phyloP scores from a whole-genome alignment of 2,797 vertebrate species.

The Apodemus agrarius region DNA sequence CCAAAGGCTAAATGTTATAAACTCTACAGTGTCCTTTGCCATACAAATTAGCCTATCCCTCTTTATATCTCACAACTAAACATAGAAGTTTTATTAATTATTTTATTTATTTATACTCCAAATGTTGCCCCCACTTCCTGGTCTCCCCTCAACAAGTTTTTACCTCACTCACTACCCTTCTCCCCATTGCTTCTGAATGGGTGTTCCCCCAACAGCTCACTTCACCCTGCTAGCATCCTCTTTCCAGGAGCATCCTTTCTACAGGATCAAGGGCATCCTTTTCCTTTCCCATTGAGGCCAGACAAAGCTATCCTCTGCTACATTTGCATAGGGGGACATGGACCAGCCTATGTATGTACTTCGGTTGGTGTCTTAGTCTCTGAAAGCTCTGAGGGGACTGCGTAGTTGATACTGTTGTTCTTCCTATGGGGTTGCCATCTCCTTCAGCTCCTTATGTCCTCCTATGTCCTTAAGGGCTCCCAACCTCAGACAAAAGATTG shows the following conservation, averaged over 20 bases:
- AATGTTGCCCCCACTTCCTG: not conserved
- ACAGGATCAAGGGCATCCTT: no score
- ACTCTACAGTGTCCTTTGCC: not conserved
- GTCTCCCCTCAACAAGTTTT: not conserved
- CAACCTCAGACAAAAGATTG: not conserved
- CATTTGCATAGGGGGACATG: not conserved
- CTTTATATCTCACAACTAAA: not conserved
- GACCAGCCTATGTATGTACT: not conserved
- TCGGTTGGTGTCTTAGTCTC: not conserved
- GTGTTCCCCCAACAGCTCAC: no score
- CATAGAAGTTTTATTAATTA: not conserved
- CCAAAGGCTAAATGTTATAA: not conserved
- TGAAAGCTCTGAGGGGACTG: not conserved
- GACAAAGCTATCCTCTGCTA: not conserved
- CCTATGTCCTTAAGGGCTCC: not conserved
- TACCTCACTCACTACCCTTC: not conserved
- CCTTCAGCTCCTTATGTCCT: not conserved
- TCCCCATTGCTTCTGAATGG: not conserved
- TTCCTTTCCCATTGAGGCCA: not conserved
- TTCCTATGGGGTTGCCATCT: not conserved
- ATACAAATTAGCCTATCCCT: not conserved
- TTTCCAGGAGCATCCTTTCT: not conserved
- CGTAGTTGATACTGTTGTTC: not conserved
- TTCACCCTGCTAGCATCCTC: not conserved
- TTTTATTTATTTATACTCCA: not conserved